Conservation (phyloP, 2,888 invertebrate species). For the Fragum fragum region DNA sequence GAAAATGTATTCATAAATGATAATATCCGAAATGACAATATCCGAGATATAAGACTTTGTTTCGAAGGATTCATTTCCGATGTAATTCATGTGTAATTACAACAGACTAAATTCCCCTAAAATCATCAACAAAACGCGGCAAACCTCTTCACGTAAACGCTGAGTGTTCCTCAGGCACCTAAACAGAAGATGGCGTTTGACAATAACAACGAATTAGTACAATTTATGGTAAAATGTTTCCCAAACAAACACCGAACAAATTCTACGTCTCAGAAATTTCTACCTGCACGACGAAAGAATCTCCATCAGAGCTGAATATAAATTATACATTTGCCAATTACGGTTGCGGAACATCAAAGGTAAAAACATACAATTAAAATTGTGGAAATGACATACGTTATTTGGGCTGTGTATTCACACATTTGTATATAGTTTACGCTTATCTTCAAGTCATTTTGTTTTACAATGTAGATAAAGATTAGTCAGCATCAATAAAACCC, state of each 20-base stretch:
- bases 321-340: constrained; percentile 44
- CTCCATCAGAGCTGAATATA: constrained; percentile 43
- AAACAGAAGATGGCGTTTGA: constrained; percentile 33
- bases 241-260: constrained; percentile 42
- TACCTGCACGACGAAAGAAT: constrained; percentile 49
- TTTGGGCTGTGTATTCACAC: background rate
- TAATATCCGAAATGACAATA: too few species aligned
- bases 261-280: constrained; percentile 40
- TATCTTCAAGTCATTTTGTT: too few species aligned
- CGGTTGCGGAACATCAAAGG: constrained; percentile 37
- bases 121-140: constrained; percentile 8
- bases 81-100: too few species aligned
- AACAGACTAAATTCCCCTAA: background rate
- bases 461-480: too few species aligned
- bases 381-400: constrained; percentile 12
- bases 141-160: constrained; percentile 12
- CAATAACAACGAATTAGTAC: constrained; percentile 58
- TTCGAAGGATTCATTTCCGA: too few species aligned
- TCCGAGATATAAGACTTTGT: too few species aligned
- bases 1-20: too few species aligned
- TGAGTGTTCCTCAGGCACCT: background rate
- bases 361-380: constrained; percentile 35
- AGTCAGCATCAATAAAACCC: too few species aligned
- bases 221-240: constrained; percentile 39
- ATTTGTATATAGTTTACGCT: background rate